Percentiles rank a stretch among this genome's conserved stretches.
Conservation (phyloP, 2,888 invertebrate species). For the Drosophila falleni region DNA sequence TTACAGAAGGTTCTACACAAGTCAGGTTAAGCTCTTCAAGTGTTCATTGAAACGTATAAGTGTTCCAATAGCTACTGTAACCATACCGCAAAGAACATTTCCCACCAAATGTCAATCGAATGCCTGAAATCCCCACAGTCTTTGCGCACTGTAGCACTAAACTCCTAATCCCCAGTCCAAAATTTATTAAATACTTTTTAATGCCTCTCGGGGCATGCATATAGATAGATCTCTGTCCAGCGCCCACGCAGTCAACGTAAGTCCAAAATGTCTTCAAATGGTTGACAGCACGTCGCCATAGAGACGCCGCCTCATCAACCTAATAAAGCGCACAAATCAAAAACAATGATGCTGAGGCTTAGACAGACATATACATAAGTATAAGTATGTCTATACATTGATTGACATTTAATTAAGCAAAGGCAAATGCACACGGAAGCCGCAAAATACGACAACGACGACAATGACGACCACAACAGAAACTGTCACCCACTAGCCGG, state of each 20-base stretch:
- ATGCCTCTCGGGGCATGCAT: conserved; percentile 39
- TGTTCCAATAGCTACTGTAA: conserved; percentile 56
- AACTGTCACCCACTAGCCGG: conserved; percentile 66
- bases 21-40: conserved; percentile 47
- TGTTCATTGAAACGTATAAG: conserved; percentile 68
- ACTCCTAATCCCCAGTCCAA: conserved; percentile 67
- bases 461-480: conserved; percentile 43
- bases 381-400: conserved; percentile 37
- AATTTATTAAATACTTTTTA: conserved; percentile 78
- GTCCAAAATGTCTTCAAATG: conserved; percentile 49
- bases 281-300: conserved; percentile 59
- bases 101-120: conserved; percentile 70
- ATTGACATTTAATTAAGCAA: conserved; percentile 81
- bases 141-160: conserved; percentile 32
- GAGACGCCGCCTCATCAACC: conserved; percentile 70
- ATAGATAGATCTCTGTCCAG: conserved; percentile 53
- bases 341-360: conserved; percentile 61
- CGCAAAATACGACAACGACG: conserved; percentile 45
- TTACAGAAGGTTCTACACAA: conserved; percentile 39
- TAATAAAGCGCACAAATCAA: conserved; percentile 77
- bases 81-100: conserved; percentile 62
- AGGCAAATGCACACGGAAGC: conserved; percentile 74
- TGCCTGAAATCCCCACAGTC: conserved; percentile 43
- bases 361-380: conserved; percentile 29
- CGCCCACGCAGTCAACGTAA: conserved; percentile 66